phyloP scores from a whole-genome alignment of 2,797 vertebrate species.

The Pseudochirops corinnae region DNA sequence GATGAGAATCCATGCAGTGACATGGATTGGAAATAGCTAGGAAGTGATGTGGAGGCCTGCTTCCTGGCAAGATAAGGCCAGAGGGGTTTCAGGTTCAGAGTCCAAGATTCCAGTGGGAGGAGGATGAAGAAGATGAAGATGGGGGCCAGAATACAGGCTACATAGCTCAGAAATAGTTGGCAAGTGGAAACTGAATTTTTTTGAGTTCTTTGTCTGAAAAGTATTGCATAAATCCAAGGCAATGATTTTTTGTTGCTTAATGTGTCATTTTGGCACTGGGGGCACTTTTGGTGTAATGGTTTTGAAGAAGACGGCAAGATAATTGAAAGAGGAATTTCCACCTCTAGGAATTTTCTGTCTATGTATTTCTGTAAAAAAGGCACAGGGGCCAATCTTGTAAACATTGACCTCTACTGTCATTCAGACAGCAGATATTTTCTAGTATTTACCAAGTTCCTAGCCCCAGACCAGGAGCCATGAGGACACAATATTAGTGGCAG shows the following conservation, averaged over 20 bases:
- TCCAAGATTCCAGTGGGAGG: not conserved
- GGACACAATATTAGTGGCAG: not conserved
- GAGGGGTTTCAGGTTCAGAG: not conserved
- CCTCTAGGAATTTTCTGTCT: not conserved
- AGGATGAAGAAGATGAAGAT: not conserved
- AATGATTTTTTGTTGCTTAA: not conserved
- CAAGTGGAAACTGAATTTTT: slow-evolving; percentile 9
- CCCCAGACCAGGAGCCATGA: not conserved
- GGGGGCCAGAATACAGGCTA: not conserved
- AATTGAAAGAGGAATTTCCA: slow-evolving; percentile 20
- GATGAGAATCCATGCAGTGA: not conserved
- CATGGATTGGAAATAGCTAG: not conserved
- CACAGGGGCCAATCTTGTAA: slow-evolving; percentile 27
- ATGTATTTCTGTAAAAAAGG: not conserved
- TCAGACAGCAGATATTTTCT: not conserved
- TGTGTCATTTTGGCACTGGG: not conserved
- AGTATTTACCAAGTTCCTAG: slow-evolving; percentile 32
- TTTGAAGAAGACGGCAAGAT: slow-evolving; percentile 39
- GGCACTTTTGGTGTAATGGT: slow-evolving; percentile 15
- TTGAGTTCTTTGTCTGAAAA: slow-evolving; percentile 4
- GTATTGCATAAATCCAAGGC: not conserved
- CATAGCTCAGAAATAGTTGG: not conserved
- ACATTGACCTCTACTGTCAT: slow-evolving; percentile 32
- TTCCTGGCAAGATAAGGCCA: not conserved
- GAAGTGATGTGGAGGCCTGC: not conserved